Evolutionary conservation across 2,888 invertebrate genomes (phyloP).

Genomic region (Marronus borbonicus): DNA sequence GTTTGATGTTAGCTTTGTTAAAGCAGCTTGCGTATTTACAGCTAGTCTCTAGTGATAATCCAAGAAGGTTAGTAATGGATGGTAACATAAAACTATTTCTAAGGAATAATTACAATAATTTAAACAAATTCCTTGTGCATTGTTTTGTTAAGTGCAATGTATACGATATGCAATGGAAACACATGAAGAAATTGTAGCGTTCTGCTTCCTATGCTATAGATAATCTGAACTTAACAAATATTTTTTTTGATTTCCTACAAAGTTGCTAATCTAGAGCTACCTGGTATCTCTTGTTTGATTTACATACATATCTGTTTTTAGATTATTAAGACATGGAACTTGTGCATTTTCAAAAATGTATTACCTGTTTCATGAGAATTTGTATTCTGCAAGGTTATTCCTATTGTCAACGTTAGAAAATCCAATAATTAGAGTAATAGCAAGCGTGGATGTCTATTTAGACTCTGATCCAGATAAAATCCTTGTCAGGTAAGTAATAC

Average conservation of each 20-base stretch:
- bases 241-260: no score
- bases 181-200: no score
- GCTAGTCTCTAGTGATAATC: constrained; percentile 80
- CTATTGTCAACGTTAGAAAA: constrained; percentile 92
- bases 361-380: constrained; percentile 89
- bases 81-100: neutral
- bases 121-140: no score
- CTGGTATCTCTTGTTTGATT: no score
- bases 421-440: constrained; percentile 91
- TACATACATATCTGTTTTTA: constrained; percentile 62
- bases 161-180: no score
- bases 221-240: no score
- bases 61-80: constrained; percentile 70
- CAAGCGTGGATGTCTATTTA: constrained; percentile 92
- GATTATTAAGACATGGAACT: constrained; percentile 86
- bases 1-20: constrained; percentile 77
- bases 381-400: constrained; percentile 93
- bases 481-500: constrained; percentile 18
- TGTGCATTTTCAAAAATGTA: constrained; percentile 92
- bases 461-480: constrained; percentile 84
- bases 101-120: no score
- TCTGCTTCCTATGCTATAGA: no score
- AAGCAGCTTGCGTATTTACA: constrained; percentile 82
- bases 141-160: no score
- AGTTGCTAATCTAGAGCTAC: no score